Evolutionary conservation across 2,113 vertebrate species (phyloP), one percentile per base, ranked within the genome.

Genomic region (Pseudorasbora parva): DNA sequence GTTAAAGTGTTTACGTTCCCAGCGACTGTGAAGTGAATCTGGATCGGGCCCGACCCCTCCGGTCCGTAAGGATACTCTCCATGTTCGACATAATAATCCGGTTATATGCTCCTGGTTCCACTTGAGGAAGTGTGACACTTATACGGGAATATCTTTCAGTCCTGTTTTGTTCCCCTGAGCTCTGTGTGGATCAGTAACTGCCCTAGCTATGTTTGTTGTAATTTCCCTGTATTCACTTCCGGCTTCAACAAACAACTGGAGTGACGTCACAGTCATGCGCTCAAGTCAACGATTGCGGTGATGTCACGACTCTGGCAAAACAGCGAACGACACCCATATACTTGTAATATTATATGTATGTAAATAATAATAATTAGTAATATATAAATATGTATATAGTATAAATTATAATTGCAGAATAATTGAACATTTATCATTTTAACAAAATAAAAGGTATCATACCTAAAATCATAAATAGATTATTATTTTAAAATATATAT

Each of bases 31-130:
- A 81, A 64, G 57, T 62, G 45, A 30, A 15, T 49, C 15, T 54
- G 37, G 37, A 23, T 21, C 27, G 79, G 64, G 43, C 49, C 80
- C 37, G 79, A 62, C 0, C 23, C 9, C 0, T 9, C 1, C 6
- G 41, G 76, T 79, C 77, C 5, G 2, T 87, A 94, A 96, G 93
- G 94, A 96, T 96, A 96, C 94, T 94, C 8, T 96, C 94, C 93
- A 96, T 93, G 64, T n/a, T 89, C 17, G 91, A 89, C 93, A 94
- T 94, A 64, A 71, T 88, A 30, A 21, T 15, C 30, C 41, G 21
- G 49, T 64, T 73, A 7, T 37, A 1, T 57, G 30, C 15, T 43
- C 15, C 51, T 68, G 47, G 4, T 23, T 68, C 60, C 10, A 4
- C 25, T 33, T 2, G 47, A 73, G 17, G 23, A 69, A 69, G 2